phyloP scores from a whole-genome alignment of 2,888 invertebrate genomes.

The Drosophila setosimentum region DNA sequence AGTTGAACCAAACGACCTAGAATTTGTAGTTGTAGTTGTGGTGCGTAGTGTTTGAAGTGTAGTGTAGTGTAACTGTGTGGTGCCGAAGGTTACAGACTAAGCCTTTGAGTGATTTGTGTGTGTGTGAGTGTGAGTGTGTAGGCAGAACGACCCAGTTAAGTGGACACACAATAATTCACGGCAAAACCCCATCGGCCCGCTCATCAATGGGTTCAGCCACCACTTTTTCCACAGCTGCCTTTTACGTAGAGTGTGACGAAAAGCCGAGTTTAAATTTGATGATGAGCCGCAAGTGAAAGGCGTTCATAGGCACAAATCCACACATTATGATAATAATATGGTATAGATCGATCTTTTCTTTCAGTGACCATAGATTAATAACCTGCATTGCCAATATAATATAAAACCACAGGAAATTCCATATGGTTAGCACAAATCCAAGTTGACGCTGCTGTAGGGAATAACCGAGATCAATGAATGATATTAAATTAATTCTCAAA shows the following conservation, averaged over 20 bases:
- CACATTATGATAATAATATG: background rate
- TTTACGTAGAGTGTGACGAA: background rate
- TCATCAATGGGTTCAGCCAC: background rate
- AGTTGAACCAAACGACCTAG: conserved; percentile 61
- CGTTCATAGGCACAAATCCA: background rate
- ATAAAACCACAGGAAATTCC: conserved; percentile 38
- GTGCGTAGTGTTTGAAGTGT: conserved; percentile 5
- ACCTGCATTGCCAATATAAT: background rate
- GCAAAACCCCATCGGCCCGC: conserved; percentile 1
- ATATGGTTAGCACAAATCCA: conserved; percentile 14
- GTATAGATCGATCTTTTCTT: background rate
- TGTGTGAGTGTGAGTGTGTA: background rate
- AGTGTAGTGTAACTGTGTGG: conserved; percentile 3
- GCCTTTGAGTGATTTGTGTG: conserved; percentile 21
- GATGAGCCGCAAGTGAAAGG: conserved; percentile 22
- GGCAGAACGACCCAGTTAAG: conserved; percentile 32
- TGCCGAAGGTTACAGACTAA: conserved; percentile 28
- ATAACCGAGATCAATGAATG: background rate
- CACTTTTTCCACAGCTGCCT: too few species aligned
- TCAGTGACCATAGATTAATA: conserved; percentile 13
- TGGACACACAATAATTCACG: conserved; percentile 32
- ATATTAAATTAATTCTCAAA: fast-evolving
- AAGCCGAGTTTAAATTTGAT: conserved; percentile 3
- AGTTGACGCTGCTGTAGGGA: background rate
- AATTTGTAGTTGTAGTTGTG: conserved; percentile 49